Base-by-base conservation (phyloP, 2,113 vertebrate genomes). In the Daphoenositta chrysoptera region DNA sequence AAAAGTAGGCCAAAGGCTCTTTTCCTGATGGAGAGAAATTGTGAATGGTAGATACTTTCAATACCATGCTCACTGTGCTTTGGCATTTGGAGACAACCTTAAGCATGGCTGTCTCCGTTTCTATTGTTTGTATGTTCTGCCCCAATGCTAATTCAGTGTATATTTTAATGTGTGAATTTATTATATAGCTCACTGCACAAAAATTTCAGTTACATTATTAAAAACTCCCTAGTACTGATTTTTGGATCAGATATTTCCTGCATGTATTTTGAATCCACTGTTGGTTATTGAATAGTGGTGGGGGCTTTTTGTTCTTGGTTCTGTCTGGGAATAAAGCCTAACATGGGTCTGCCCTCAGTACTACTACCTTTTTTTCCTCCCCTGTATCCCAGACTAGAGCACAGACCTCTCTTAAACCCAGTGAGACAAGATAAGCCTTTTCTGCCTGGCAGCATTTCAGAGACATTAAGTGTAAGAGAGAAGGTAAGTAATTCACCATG, bases 401-500 rank as follows among this genome's bases (percentile, higher is more conserved):
- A 54, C 20, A 96, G 95, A 95, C 96, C 95, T 96, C 84, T 89
- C 87, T 93, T 81, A 97, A 97, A 97, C 87, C 87, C 93, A 97
- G 73, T 77, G 95, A 98, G 97, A 97, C 87, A 95, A 97, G 97
- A 98, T 96, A 96, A 97, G 95, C 89, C 97, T 97, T 97, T 97
- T 98, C 95, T 97, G 97, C 96, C 97, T 97, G 96, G 98, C 96
- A 97, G 97, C 96, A 91, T 96, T 98, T 98, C 97, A 97, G 97
- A 98, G 97, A 93, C 98, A 98, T 97, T 98, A 98, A 98, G 97
- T 97, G 97, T 97, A 98, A 98, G 97, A 98, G 97, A 98, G 98
- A 98, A 98, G 97, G 98, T 98, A 98, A 98, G 98, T 98, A 98
- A 98, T 98, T 98, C 97, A 97, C 97, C 93, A 96, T 97, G 97